Conservation (phyloP, 2,888 invertebrate genomes). For the Andrena flavipes region DNA sequence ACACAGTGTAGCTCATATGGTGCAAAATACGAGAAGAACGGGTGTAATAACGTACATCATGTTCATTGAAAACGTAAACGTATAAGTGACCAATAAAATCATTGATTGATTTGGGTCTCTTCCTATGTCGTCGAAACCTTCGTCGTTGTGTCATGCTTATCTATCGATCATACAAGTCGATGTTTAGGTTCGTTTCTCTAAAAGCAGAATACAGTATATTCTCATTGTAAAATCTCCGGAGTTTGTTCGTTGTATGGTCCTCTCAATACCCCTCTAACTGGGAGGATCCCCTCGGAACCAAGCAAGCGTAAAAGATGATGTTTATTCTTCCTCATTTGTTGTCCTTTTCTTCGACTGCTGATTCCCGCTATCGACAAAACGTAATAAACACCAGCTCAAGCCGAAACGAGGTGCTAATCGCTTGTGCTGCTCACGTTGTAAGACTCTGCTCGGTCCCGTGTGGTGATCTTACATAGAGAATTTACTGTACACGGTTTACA, state of each 20-base stretch:
- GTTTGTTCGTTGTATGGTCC: too few species aligned
- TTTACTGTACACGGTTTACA: slow-evolving; percentile 4
- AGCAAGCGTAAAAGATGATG: too few species aligned
- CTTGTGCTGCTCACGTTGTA: too few species aligned
- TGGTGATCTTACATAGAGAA: too few species aligned
- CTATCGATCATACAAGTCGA: slow-evolving; percentile 23
- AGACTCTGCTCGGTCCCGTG: background rate
- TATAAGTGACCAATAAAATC: background rate
- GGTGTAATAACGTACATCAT: background rate
- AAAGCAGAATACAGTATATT: background rate
- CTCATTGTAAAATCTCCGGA: too few species aligned
- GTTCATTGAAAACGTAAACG: background rate
- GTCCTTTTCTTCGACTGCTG: too few species aligned
- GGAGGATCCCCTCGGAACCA: too few species aligned
- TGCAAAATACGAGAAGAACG: slow-evolving; percentile 1
- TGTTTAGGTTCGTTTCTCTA: slow-evolving; percentile 11
- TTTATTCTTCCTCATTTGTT: too few species aligned
- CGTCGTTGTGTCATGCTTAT: slow-evolving; percentile 15
- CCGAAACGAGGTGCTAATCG: too few species aligned
- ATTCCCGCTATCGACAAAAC: too few species aligned
- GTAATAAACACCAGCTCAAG: too few species aligned
- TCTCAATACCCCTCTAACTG: too few species aligned
- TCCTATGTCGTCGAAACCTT: slow-evolving; percentile 1
- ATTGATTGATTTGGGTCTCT: background rate
- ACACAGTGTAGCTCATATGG: slow-evolving; percentile 2